These are phyloP conservation scores for Penaeus monodon DNA, from an alignment of 2,888 invertebrate genomes.

Conservation along the genomic window DNA sequence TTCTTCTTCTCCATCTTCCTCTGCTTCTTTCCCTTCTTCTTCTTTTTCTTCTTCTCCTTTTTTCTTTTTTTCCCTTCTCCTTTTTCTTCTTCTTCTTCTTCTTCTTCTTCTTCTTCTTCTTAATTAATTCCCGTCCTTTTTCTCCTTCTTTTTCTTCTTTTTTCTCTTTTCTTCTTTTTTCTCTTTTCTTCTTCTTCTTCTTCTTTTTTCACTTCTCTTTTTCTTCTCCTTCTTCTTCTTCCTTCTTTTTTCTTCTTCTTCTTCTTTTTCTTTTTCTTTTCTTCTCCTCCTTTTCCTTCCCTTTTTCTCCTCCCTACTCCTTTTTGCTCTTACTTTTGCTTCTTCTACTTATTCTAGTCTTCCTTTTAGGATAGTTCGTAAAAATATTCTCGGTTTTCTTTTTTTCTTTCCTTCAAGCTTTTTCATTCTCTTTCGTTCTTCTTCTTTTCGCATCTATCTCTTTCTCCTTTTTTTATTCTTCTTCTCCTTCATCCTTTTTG, in stretches of 20 bases:
- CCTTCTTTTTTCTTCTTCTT: too few species aligned
- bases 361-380: too few species aligned
- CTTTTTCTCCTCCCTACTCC: too few species aligned
- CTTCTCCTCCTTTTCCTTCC: background rate
- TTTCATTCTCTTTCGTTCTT: too few species aligned
- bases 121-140: background rate
- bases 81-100: too few species aligned
- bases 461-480: background rate
- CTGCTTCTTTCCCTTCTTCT: too few species aligned
- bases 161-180: background rate
- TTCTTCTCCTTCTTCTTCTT: background rate
- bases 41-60: background rate
- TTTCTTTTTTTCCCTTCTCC: too few species aligned
- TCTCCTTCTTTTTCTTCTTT: background rate
- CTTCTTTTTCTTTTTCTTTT: too few species aligned
- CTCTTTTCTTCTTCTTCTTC: too few species aligned
- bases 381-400: background rate
- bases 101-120: background rate
- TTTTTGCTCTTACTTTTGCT: too few species aligned
- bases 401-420: background rate
- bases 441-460: background rate
- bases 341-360: too few species aligned
- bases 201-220: background rate
- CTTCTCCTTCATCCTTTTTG: background rate
- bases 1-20: too few species aligned